Percentiles rank a stretch among this genome's conserved stretches.
Evolutionary conservation across 1,140 invertebrate species (phyloP).

Genomic region (Drosophila bocki): DNA sequence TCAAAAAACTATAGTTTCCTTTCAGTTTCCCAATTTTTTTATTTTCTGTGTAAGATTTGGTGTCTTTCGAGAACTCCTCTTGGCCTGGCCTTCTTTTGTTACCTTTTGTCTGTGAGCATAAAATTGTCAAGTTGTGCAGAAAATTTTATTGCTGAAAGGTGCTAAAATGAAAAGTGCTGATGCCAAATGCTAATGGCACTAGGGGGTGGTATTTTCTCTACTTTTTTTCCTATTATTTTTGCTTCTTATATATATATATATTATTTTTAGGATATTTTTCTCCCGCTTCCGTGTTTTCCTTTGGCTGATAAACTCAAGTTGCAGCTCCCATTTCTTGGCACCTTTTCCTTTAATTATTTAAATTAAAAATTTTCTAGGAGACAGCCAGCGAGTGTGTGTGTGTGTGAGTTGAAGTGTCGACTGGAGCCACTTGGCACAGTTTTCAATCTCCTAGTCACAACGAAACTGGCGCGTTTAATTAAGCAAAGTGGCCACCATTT

Average conservation of each 20-base stretch:
- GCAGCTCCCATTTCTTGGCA: slow-evolving; percentile 24
- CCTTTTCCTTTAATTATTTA: slow-evolving; percentile 78
- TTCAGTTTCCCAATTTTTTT: neutral
- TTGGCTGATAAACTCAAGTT: slow-evolving; percentile 32
- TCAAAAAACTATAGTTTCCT: neutral
- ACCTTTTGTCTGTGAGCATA: slow-evolving; percentile 71
- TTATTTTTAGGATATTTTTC: neutral
- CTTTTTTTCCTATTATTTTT: neutral
- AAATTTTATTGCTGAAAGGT: slow-evolving; percentile 83
- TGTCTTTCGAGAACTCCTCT: slow-evolving; percentile 6
- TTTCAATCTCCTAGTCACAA: slow-evolving; percentile 71
- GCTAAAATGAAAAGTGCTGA: slow-evolving; percentile 83
- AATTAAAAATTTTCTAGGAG: slow-evolving; percentile 72
- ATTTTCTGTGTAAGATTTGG: slow-evolving; percentile 9
- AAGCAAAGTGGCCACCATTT: slow-evolving; percentile 78
- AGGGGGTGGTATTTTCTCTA: slow-evolving; percentile 14
- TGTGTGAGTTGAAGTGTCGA: slow-evolving; percentile 38
- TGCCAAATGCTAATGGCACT: slow-evolving; percentile 57
- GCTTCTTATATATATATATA: neutral
- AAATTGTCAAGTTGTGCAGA: slow-evolving; percentile 79
- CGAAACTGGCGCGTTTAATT: slow-evolving; percentile 75
- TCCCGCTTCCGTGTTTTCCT: slow-evolving; percentile 13
- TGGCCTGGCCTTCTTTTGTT: slow-evolving; percentile 42
- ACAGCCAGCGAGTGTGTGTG: slow-evolving; percentile 12
- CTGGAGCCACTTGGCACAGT: slow-evolving; percentile 72